phyloP scores from a whole-genome alignment of 1,140 invertebrate genomes.

The Drosophila navojoa region DNA sequence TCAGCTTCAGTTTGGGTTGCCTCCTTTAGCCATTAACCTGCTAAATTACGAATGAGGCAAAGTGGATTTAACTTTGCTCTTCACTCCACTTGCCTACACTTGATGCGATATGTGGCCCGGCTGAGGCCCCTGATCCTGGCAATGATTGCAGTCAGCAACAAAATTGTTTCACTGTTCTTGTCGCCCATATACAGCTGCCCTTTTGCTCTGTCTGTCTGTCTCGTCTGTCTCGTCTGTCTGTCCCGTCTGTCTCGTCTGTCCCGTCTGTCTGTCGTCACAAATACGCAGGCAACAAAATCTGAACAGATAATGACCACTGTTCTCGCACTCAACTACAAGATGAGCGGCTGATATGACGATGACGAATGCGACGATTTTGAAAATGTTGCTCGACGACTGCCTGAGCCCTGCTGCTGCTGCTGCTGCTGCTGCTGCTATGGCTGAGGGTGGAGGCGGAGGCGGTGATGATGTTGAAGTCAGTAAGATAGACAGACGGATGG shows the following conservation, averaged over 20 bases:
- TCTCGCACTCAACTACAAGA: conserved; percentile 76
- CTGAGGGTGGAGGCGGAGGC: conserved; percentile 26
- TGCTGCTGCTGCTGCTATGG: background rate
- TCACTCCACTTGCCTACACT: conserved; percentile 26
- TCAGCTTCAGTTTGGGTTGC: conserved; percentile 33
- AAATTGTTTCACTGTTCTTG: conserved; percentile 61
- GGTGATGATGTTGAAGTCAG: conserved; percentile 41
- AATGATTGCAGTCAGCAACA: conserved; percentile 71
- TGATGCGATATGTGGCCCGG: conserved; percentile 17
- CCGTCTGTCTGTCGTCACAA: conserved; percentile 36
- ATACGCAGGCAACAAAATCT: conserved; percentile 58
- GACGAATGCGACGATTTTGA: conserved; percentile 76
- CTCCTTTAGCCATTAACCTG: conserved; percentile 73
- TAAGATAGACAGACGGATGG: conserved; percentile 20
- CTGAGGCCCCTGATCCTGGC: conserved; percentile 60
- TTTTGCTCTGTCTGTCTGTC: conserved; percentile 8
- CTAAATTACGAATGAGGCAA: conserved; percentile 75
- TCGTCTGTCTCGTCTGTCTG: conserved; percentile 8
- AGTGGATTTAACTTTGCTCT: conserved; percentile 64
- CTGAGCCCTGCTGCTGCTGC: background rate
- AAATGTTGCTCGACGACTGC: conserved; percentile 43
- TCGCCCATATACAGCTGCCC: conserved; percentile 1
- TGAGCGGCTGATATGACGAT: conserved; percentile 75
- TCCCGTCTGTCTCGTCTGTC: conserved; percentile 6
- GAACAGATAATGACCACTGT: conserved; percentile 76